Evolutionary conservation across 1,140 invertebrate genomes (phyloP).

Genomic region (Samia ricini): DNA sequence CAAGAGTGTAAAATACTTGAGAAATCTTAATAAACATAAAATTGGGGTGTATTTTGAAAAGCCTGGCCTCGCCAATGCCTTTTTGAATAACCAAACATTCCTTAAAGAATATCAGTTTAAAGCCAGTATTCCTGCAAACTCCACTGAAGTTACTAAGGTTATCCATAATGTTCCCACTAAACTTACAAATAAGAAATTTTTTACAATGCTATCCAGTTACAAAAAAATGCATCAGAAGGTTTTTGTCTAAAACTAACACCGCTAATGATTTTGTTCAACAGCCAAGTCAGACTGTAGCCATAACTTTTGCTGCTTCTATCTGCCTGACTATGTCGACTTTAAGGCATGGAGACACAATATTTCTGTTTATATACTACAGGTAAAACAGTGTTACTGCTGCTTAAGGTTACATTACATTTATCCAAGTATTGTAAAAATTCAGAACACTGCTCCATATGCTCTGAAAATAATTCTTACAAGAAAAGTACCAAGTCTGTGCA

Average conservation of each 20-base stretch:
- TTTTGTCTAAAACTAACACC: not conserved
- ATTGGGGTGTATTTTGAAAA: not conserved
- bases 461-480: not conserved
- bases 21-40: not conserved
- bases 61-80: not conserved
- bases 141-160: not conserved
- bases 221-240: not conserved
- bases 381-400: not conserved
- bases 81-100: not conserved
- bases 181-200: not conserved
- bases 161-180: not conserved
- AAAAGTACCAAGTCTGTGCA: not conserved
- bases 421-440: not conserved
- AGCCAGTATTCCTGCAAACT: not conserved
- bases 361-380: not conserved
- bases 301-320: not conserved
- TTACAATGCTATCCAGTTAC: not conserved
- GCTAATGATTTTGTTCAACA: not conserved
- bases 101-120: not conserved
- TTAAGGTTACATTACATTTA: not conserved
- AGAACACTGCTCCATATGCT: not conserved
- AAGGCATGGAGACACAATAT: not conserved
- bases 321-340: not conserved
- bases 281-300: not conserved
- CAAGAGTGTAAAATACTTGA: not conserved